A percentile compares a stretch with the other conserved stretches of the same genome.
Conservation (phyloP, 2,113 vertebrate genomes). For the Macaca fascicularis region T2T-MFA8v1.1 NC_088385.1:55785501-55786000, state of each 20-base stretch:
- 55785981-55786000: not conserved
- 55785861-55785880: constrained; percentile 91
- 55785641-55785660: constrained; percentile 90
- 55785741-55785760: constrained; percentile 94
- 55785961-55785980: not conserved
- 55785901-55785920: constrained; percentile 89
- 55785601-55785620: not conserved
- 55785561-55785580: constrained; percentile 42
- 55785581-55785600: constrained; percentile 21
- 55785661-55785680: constrained; percentile 91
- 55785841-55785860: constrained; percentile 93
- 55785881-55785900: constrained; percentile 93
- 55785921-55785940: not conserved
- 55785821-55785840: constrained; percentile 90
- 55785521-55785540: constrained; percentile 41
- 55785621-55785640: not conserved
- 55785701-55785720: constrained; percentile 96
- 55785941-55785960: not conserved
- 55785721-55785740: constrained; percentile 92
- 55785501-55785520: not conserved
- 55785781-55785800: constrained; percentile 92
- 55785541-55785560: constrained; percentile 27
- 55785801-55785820: constrained; percentile 92
- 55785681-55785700: constrained; percentile 89
- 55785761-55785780: constrained; percentile 95